Percentiles rank a stretch among this genome's conserved stretches.
phyloP scores from a whole-genome alignment of 2,113 vertebrate species.

The Bettongia penicillata region DNA sequence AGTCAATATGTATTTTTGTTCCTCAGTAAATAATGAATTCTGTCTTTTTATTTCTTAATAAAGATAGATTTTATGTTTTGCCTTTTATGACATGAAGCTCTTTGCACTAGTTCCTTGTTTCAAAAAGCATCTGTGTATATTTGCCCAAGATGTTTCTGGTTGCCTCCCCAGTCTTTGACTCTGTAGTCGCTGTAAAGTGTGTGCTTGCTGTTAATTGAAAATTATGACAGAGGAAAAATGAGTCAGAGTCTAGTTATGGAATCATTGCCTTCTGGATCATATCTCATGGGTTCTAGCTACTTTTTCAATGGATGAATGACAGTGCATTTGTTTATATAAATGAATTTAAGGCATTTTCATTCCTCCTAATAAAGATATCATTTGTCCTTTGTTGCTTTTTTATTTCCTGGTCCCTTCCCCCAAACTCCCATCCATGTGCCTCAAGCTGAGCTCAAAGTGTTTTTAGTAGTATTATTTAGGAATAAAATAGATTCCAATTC shows the following conservation, averaged over 20 bases:
- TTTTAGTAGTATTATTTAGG: background rate
- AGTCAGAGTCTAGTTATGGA: slow-evolving; percentile 65
- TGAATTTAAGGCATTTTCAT: slow-evolving; percentile 70
- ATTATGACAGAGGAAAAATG: slow-evolving; percentile 59
- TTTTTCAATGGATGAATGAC: slow-evolving; percentile 69
- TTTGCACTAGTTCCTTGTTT: slow-evolving; percentile 73
- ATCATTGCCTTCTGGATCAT: slow-evolving; percentile 62
- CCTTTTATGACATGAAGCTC: slow-evolving; percentile 62
- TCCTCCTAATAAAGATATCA: slow-evolving; percentile 80
- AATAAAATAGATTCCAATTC: background rate
- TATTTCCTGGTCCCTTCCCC: slow-evolving; percentile 7
- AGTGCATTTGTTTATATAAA: slow-evolving; percentile 76
- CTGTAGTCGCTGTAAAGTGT: slow-evolving; percentile 58
- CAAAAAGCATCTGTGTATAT: slow-evolving; percentile 66
- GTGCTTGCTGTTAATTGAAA: slow-evolving; percentile 62
- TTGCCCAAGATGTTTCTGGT: slow-evolving; percentile 27
- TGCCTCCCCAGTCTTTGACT: slow-evolving; percentile 53
- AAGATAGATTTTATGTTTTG: slow-evolving; percentile 58
- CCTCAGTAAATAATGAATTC: slow-evolving; percentile 68
- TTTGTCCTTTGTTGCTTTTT: slow-evolving; percentile 57
- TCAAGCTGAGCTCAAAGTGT: background rate
- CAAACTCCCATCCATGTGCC: background rate
- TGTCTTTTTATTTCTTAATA: slow-evolving; percentile 80
- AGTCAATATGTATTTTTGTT: slow-evolving; percentile 71
- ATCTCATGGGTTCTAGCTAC: slow-evolving; percentile 64